Evolutionary conservation across 2,113 vertebrate species (phyloP).

Genomic region (Entomyzon cyanotis): DNA sequence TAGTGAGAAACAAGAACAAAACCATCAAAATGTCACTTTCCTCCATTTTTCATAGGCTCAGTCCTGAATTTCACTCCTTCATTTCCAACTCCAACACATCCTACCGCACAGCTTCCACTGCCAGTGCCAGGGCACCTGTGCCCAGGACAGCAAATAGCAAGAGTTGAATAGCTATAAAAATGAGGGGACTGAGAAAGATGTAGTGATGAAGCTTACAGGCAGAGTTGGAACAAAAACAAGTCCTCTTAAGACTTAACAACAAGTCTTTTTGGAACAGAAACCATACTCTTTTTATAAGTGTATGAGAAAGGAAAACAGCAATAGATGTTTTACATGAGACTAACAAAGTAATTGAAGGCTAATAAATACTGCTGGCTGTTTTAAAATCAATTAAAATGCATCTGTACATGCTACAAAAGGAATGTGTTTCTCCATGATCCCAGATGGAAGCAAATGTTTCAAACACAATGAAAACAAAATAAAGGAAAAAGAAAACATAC

Average conservation of each 20-base stretch:
- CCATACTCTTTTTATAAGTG: background rate
- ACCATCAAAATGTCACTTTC: background rate
- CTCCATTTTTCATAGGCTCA: background rate
- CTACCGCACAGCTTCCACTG: background rate
- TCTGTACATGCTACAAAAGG: background rate
- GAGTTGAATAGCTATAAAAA: background rate
- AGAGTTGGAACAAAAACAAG: background rate
- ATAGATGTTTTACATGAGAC: background rate
- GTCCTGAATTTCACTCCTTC: background rate
- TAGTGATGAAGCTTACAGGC: background rate
- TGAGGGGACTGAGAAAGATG: background rate
- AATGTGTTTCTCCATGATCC: background rate
- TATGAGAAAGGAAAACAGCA: background rate
- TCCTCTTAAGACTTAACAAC: background rate
- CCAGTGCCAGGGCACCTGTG: background rate
- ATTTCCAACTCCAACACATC: background rate
- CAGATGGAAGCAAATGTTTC: background rate
- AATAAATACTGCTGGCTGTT: background rate
- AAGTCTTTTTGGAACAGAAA: background rate
- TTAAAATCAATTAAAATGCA: background rate
- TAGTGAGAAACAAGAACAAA: background rate
- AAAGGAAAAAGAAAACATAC: background rate
- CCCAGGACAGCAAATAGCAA: rapidly evolving
- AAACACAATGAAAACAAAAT: background rate
- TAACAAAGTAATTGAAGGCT: background rate